These are phyloP conservation scores for Malacoctenus gilli DNA, from an alignment of 2,797 vertebrate species.

Conservation along the genomic window DNA sequence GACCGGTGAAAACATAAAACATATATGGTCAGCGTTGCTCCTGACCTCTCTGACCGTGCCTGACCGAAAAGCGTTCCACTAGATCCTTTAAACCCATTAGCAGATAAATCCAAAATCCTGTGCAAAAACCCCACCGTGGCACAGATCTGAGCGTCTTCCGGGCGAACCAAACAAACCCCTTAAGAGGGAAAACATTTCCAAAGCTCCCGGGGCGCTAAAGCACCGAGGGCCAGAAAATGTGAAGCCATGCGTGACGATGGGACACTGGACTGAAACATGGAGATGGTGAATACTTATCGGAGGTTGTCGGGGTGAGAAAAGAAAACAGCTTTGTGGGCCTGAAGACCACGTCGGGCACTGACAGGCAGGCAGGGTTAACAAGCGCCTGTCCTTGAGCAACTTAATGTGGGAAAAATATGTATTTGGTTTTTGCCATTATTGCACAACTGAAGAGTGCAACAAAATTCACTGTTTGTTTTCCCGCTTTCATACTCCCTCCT, in stretches of 20 bases:
- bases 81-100: constrained; percentile 46
- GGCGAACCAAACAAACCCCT: constrained; percentile 54
- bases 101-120: constrained; percentile 51
- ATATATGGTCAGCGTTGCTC: constrained; percentile 17
- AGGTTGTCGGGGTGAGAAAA: constrained; percentile 26
- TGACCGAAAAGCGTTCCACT: constrained; percentile 50
- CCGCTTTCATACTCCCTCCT: constrained; percentile 58
- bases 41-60: constrained; percentile 34
- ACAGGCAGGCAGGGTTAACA: constrained; percentile 20
- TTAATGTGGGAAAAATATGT: constrained; percentile 49
- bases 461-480: constrained; percentile 65
- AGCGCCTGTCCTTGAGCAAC: constrained; percentile 52
- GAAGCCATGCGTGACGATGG: constrained; percentile 27
- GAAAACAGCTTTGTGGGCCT: constrained; percentile 6
- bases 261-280: constrained; percentile 50
- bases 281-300: constrained; percentile 62
- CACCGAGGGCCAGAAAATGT: constrained; percentile 41
- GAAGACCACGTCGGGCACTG: no score
- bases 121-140: constrained; percentile 44
- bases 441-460: constrained; percentile 58
- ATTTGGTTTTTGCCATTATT: constrained; percentile 58
- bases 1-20: constrained; percentile 53
- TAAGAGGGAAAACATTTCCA: constrained; percentile 52
- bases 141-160: constrained; percentile 42
- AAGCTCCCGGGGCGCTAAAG: constrained; percentile 40